phyloP scores from a whole-genome alignment of 2,888 invertebrate species.

The Synanthedon vespiformis region DNA sequence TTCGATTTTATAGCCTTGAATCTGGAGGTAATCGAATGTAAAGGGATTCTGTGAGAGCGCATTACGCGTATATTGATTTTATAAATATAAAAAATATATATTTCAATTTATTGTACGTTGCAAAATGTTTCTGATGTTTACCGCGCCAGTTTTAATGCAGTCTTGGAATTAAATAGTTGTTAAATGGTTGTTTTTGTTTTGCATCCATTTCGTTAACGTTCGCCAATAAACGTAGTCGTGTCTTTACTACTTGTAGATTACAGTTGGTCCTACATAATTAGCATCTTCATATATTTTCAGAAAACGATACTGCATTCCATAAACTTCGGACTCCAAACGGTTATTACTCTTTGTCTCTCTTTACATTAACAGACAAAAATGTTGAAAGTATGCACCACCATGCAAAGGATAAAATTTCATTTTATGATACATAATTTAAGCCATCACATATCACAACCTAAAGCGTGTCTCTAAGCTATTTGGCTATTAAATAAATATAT shows the following conservation, averaged over 20 bases:
- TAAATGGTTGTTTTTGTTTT: not conserved
- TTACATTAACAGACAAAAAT: constrained; percentile 13
- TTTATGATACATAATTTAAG: no score
- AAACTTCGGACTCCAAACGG: constrained; percentile 25
- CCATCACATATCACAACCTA: no score
- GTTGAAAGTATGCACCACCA: no score
- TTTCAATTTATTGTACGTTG: not conserved
- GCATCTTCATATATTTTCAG: constrained; percentile 25
- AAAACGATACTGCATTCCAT: constrained; percentile 20
- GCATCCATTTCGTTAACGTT: not conserved
- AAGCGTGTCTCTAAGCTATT: no score
- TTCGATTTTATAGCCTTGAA: constrained; percentile 21
- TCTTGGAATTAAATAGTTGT: not conserved
- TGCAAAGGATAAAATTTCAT: no score
- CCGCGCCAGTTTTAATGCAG: not conserved
- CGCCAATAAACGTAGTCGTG: constrained; percentile 1
- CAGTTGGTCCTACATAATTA: constrained; percentile 22
- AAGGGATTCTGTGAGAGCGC: constrained; percentile 10
- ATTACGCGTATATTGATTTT: constrained; percentile 7
- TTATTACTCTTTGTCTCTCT: constrained; percentile 32
- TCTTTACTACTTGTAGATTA: constrained; percentile 14
- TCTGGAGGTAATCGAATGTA: constrained; percentile 13
- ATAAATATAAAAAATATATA: constrained; percentile 3
- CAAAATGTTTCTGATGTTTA: not conserved
- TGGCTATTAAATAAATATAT: no score